Evolutionary conservation across 2,113 vertebrate genomes (phyloP), one percentile per base, ranked within the genome.

Genomic region (Rhineura floridana): DNA sequence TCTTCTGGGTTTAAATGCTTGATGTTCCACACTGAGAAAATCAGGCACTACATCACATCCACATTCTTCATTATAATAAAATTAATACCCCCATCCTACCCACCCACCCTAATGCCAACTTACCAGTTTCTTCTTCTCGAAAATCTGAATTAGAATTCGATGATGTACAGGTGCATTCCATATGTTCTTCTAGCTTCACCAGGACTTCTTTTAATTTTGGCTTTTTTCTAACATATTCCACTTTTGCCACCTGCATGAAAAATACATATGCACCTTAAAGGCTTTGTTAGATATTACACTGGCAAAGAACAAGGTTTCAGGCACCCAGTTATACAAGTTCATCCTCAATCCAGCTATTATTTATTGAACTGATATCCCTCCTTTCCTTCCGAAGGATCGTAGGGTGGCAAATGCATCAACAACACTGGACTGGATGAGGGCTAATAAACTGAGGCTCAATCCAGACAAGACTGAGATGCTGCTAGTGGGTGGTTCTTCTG

Each of bases 201-300:
- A 99, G 97, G 92, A 99, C 98, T 96, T 99, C 98, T 97, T 98
- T 99, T 96, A 99, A 98, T 96, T 98, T 98, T 86, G 98, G 98
- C 96, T 96, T 99, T 97, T 98, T 98, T 95, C 97, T 98, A 96
- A 99, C 95, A 84, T 99, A 99, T 94, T 99, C 98, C 97, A 99
- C 98, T 97, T 99, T 99, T 93, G 98, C 98, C 96, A 99, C 98
- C 98, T 99, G 96, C 48, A 46, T 39, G 12, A 91, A 89, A 92
- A 85, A 78, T 93, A 83, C 80, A 93, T 87, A 90, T 87, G 94
- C 1, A 90, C 80, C 89, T 92, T 94, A 91, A 94, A 91, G 91
- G 59, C 25, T 90, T 84, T 81, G 84, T 86, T 91, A 92, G 89
- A 89, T 13, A 63, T 4, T 17, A n/a, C 0, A 33, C 39, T 33